Evolutionary conservation across 2,888 invertebrate genomes (phyloP), one percentile per base, ranked within the genome.

Genomic region (Eueremaeus valkanovi): DNA sequence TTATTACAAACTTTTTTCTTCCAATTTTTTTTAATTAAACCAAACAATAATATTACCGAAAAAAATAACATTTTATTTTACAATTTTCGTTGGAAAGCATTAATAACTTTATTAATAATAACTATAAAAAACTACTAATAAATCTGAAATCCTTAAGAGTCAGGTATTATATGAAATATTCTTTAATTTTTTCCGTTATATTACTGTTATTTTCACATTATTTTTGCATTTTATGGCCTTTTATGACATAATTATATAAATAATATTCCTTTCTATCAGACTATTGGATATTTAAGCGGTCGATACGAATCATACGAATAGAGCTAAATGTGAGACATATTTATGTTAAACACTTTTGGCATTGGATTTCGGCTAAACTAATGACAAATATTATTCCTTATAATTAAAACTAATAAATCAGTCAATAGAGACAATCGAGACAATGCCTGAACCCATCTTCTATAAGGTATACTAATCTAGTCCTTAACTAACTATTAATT

Each of bases 401-500:
- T 36, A 45, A 16, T 11, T 16, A 55, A 27, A 11, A 58, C 21
- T 18, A 58, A 58, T 29, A 2, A 13, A 58, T 29, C 16, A 58
- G n/a, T 49, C 29, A 36, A n/a, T 36, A 21, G 6, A 2, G 36
- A 21, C 36, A 66, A 21, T 21, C 21, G 21, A 0, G 21, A n/a
- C 36, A 66, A 66, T 70, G 70, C 5, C 27, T 29, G 70, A 70
- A 29, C 70, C 70, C 5, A 70, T 70, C 33, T 21, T 70, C 16
- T 70, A 70, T 70, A 70, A 70, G 70, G 70, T 70, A 70, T 66
- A 70, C 42, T 70, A 70, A 42, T 70, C n/a, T 58, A n/a, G n/a
- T n/a, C n/a, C 16, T 21, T 16, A 36, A 66, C 18, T 66, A 66
- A 66, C 11, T 66, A 36, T 66, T 36, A 36, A 29, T 31, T 27